phyloP scores from a whole-genome alignment of 2,888 invertebrate genomes.

The Drosophila quinaria region DNA sequence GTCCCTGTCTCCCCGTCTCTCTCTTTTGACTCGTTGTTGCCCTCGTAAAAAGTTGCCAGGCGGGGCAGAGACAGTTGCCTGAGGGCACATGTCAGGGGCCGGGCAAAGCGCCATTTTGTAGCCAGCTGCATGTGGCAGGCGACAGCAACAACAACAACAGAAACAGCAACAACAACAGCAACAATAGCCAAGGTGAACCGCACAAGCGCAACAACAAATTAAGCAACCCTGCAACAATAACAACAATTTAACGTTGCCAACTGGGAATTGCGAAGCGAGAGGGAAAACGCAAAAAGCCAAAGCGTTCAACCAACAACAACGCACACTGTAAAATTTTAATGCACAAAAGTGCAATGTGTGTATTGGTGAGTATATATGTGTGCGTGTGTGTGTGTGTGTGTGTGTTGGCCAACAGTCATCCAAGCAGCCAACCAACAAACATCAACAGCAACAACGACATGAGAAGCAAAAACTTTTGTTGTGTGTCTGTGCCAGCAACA shows the following conservation, averaged over 20 bases:
- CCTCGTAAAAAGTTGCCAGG: constrained; percentile 21
- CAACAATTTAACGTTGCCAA: constrained; percentile 29
- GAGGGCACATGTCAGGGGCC: constrained; percentile 42
- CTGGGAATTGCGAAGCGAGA: constrained; percentile 34
- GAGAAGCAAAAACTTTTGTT: constrained; percentile 63
- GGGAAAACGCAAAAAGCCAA: constrained; percentile 65
- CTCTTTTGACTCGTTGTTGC: background rate
- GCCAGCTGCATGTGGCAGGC: constrained; percentile 74
- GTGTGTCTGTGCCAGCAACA: constrained; percentile 66
- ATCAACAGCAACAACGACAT: constrained; percentile 49
- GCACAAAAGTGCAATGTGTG: constrained; percentile 60
- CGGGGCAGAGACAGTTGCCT: constrained; percentile 9
- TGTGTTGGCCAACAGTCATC: constrained; percentile 51
- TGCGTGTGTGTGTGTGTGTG: constrained; percentile 42
- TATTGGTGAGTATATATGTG: constrained; percentile 23
- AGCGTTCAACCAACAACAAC: constrained; percentile 60
- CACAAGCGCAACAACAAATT: constrained; percentile 28
- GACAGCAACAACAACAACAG: constrained; percentile 58
- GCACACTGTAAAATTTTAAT: constrained; percentile 73
- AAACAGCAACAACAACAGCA: constrained; percentile 32
- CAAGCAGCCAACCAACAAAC: constrained; percentile 71
- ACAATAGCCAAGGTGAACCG: constrained; percentile 39
- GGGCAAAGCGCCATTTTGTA: constrained; percentile 72
- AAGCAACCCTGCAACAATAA: constrained; percentile 26
- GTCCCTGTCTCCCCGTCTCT: background rate